Conservation (phyloP, 2,888 invertebrate species). For the Spodoptera exigua region DNA sequence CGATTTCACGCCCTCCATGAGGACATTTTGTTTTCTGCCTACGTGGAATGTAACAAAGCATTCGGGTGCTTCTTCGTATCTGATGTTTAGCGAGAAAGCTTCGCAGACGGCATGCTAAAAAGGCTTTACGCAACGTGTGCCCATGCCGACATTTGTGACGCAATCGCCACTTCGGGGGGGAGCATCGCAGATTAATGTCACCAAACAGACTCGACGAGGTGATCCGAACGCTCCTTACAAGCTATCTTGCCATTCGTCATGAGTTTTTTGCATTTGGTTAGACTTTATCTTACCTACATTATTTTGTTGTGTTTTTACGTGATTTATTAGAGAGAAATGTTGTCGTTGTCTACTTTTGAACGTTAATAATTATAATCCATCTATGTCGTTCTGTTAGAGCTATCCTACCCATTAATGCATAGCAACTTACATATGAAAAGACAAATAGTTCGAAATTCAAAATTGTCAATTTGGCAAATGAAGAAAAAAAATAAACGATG, state of each 20-base stretch:
- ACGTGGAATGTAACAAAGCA: slow-evolving; percentile 70
- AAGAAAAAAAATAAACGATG: too few relatives aligned
- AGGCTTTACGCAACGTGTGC: slow-evolving; percentile 81
- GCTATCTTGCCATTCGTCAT: slow-evolving; percentile 12
- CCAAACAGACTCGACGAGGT: slow-evolving; percentile 60
- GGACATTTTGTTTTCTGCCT: slow-evolving; percentile 54
- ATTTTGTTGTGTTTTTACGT: too few relatives aligned
- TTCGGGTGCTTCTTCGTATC: slow-evolving; percentile 78
- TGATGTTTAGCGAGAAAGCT: slow-evolving; percentile 83
- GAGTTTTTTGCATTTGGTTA: neutral
- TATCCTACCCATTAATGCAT: too few relatives aligned
- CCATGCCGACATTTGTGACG: slow-evolving; percentile 64
- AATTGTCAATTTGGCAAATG: too few relatives aligned
- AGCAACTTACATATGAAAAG: too few relatives aligned
- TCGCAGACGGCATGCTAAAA: slow-evolving; percentile 83
- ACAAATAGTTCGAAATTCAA: too few relatives aligned
- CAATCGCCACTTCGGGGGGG: slow-evolving; percentile 65
- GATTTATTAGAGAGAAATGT: too few relatives aligned
- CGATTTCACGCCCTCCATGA: slow-evolving; percentile 77
- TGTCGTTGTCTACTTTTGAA: too few relatives aligned
- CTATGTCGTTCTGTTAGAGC: too few relatives aligned
- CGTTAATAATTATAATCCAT: too few relatives aligned
- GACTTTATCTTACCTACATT: too few relatives aligned
- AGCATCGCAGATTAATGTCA: slow-evolving; percentile 73
- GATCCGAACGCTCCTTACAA: slow-evolving; percentile 42